Evolutionary conservation across 2,113 vertebrate genomes (phyloP).

Genomic region (Ailurus styani): DNA sequence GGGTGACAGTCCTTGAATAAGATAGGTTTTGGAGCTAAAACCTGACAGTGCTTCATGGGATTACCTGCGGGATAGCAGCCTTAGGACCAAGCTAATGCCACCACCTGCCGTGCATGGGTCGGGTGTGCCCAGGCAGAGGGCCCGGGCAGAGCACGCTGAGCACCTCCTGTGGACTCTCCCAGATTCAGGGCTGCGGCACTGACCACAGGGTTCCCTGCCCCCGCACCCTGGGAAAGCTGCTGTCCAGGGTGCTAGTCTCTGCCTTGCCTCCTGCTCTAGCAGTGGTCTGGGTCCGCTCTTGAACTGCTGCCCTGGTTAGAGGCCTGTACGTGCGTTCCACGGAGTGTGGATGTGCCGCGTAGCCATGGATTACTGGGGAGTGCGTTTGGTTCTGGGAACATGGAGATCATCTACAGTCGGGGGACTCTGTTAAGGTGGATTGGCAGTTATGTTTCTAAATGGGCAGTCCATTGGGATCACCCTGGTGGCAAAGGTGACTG

Average conservation of each 20-base stretch:
- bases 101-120: neutral
- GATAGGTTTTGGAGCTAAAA: neutral
- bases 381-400: neutral
- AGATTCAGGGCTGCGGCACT: fast-evolving
- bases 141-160: neutral
- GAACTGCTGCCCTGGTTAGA: neutral
- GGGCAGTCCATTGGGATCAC: fast-evolving
- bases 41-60: neutral
- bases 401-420: neutral
- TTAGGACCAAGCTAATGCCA: neutral
- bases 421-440: neutral
- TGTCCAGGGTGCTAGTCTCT: neutral
- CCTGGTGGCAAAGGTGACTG: neutral
- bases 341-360: fast-evolving
- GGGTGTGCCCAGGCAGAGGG: neutral
- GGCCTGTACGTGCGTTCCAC: fast-evolving
- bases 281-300: neutral
- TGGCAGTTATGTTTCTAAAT: neutral
- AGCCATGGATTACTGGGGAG: neutral
- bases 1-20: neutral
- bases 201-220: neutral
- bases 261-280: neutral
- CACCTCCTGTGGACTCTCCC: neutral
- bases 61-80: neutral
- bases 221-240: neutral